Conservation (phyloP, 2,888 invertebrate species). For the Sericinus montela region DNA sequence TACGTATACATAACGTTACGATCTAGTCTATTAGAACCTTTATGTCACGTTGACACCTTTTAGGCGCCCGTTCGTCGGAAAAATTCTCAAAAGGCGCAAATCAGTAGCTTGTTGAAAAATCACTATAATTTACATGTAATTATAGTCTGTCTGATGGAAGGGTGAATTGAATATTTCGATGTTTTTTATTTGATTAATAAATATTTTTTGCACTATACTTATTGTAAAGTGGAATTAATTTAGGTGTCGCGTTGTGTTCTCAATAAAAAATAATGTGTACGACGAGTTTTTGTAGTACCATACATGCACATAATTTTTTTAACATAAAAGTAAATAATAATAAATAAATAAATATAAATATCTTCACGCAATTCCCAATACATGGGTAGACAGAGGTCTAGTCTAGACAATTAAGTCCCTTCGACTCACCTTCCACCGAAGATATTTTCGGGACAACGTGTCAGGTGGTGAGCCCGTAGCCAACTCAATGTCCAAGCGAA, state of each 20-base stretch:
- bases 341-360: too few relatives aligned
- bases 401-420: too few relatives aligned
- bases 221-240: neutral
- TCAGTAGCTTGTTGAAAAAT: slow-evolving; percentile 16
- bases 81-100: neutral
- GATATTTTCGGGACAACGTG: too few relatives aligned
- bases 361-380: too few relatives aligned
- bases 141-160: neutral
- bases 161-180: neutral
- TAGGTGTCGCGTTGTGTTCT: neutral
- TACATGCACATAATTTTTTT: too few relatives aligned
- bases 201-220: neutral
- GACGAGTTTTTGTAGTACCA: too few relatives aligned
- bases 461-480: too few relatives aligned
- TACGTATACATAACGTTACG: neutral
- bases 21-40: neutral
- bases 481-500: too few relatives aligned
- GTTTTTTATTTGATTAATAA: neutral
- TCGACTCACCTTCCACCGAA: too few relatives aligned
- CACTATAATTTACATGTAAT: slow-evolving; percentile 12
- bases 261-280: neutral
- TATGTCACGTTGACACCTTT: neutral
- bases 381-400: too few relatives aligned
- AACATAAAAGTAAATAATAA: too few relatives aligned
- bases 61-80: slow-evolving; percentile 5